Conservation (phyloP, 1,140 invertebrate genomes). For the Hypothenemus hampei region DNA sequence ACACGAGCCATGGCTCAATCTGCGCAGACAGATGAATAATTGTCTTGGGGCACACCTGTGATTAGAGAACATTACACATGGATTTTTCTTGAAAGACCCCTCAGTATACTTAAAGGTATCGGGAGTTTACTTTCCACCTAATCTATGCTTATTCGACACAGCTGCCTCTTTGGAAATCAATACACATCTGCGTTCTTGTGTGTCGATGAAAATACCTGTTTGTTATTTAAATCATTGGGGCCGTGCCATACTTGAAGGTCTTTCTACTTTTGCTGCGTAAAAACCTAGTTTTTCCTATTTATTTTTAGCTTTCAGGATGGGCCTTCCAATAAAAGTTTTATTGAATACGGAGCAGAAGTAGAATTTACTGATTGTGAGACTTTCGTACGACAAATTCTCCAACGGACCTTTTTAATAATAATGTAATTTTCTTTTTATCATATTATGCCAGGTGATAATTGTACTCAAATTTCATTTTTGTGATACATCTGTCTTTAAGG, state of each 20-base stretch:
- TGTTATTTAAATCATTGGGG: slow-evolving; percentile 5
- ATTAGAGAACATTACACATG: slow-evolving; percentile 26
- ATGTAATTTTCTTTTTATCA: neutral
- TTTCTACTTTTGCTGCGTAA: neutral
- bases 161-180: slow-evolving; percentile 23
- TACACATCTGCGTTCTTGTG: slow-evolving; percentile 20
- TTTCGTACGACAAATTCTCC: neutral
- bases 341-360: too few species aligned
- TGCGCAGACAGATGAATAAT: slow-evolving; percentile 18
- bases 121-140: slow-evolving; percentile 22
- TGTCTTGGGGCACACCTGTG: slow-evolving; percentile 22
- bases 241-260: neutral
- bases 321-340: neutral
- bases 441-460: neutral
- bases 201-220: slow-evolving; percentile 9
- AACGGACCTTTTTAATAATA: neutral
- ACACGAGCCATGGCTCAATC: slow-evolving; percentile 9
- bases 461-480: neutral
- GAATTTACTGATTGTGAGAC: too few species aligned
- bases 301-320: neutral
- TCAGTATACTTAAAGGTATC: slow-evolving; percentile 20
- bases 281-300: slow-evolving; percentile 2
- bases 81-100: slow-evolving; percentile 24
- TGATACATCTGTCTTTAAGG: neutral
- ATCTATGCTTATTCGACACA: slow-evolving; percentile 10